Evolutionary conservation across 64 coral and sea anemone genomes (phyloP).

Genomic region (Montipora foliosa): DNA sequence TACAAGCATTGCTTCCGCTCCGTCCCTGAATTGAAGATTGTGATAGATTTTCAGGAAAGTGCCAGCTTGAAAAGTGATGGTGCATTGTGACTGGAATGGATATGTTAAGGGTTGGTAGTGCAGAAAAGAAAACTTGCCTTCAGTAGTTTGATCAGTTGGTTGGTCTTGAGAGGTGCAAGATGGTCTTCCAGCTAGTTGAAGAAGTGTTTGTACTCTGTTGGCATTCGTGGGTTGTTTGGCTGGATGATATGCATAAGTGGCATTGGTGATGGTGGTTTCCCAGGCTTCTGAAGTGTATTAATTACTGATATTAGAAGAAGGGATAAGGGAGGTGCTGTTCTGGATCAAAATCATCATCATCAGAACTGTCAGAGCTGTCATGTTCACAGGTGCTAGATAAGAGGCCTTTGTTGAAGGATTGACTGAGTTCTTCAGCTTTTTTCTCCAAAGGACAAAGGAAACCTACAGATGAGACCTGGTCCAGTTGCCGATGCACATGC

Average conservation of each 20-base stretch:
- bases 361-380: background rate
- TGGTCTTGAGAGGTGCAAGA: background rate
- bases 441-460: background rate
- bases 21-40: background rate
- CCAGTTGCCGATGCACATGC: background rate
- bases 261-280: background rate
- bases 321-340: background rate
- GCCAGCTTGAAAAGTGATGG: slow-evolving; percentile 4
- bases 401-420: background rate
- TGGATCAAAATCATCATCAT: background rate
- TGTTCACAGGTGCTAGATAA: background rate
- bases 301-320: background rate
- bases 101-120: background rate
- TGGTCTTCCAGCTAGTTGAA: background rate
- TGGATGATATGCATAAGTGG: background rate
- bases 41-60: background rate
- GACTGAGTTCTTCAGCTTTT: background rate
- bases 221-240: background rate
- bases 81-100: background rate
- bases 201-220: background rate
- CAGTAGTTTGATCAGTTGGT: background rate
- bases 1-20: background rate
- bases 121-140: background rate
- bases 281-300: background rate
- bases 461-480: background rate